Percentiles rank a stretch among this genome's conserved stretches.
Conservation (phyloP, 2,797 vertebrate species). For the Odontamblyopus rebecca region DNA sequence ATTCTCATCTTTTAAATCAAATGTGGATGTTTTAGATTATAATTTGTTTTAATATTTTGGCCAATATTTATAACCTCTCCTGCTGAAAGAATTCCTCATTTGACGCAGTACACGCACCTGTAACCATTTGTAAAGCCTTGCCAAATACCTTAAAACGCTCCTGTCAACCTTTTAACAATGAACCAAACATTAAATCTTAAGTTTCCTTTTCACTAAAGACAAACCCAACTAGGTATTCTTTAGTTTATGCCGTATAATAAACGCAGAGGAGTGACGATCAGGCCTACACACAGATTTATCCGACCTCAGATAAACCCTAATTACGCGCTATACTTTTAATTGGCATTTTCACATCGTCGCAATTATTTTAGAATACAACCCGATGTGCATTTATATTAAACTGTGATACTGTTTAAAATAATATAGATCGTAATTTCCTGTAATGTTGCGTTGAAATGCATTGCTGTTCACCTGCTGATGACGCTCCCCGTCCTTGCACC, state of each 20-base stretch:
- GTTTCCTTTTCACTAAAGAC: neutral
- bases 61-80: neutral
- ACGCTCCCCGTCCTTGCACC: slow-evolving; percentile 66
- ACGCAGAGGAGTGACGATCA: neutral
- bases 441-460: slow-evolving; percentile 21
- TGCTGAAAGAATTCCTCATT: neutral
- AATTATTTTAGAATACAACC: neutral
- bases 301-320: slow-evolving; percentile 10
- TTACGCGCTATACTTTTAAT: slow-evolving; percentile 4
- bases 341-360: slow-evolving; percentile 4
- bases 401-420: neutral
- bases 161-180: neutral
- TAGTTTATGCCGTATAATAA: neutral
- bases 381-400: neutral
- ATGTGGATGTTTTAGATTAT: neutral
- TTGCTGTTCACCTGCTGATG: slow-evolving; percentile 61
- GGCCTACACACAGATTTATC: slow-evolving; percentile 42
- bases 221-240: neutral
- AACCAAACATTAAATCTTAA: neutral
- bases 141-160: slow-evolving; percentile 3
- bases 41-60: neutral
- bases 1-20: neutral
- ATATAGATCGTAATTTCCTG: neutral
- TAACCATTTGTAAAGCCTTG: slow-evolving; percentile 17
- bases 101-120: slow-evolving; percentile 8